A percentile compares a stretch with the other conserved stretches of the same genome.
Conservation (phyloP, 2,888 invertebrate species). For the Elysia crispata region DNA sequence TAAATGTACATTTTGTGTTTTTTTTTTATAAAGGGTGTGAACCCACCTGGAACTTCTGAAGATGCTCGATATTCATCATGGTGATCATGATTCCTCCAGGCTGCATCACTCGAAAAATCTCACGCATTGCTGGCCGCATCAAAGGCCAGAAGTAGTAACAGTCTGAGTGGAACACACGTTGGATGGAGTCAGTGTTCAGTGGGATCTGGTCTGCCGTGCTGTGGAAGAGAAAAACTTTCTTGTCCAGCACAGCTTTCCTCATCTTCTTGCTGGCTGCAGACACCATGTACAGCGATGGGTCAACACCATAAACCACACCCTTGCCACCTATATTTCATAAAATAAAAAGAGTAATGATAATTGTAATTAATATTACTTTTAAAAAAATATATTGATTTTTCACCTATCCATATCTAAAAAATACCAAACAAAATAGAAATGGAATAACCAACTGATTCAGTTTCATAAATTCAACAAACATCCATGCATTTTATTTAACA, state of each 20-base stretch:
- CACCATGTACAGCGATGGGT: conserved; percentile 65
- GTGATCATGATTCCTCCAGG: conserved; percentile 65
- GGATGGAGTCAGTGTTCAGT: conserved; percentile 62
- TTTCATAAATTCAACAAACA: too few species aligned
- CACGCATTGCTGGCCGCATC: conserved; percentile 55
- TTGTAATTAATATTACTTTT: too few species aligned
- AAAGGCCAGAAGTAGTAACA: conserved; percentile 73
- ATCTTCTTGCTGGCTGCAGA: conserved; percentile 53
- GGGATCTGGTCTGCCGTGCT: conserved; percentile 62
- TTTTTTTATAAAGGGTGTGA: too few species aligned
- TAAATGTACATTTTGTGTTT: too few species aligned
- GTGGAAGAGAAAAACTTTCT: conserved; percentile 60
- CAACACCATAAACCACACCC: conserved; percentile 67
- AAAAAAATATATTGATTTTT: too few species aligned
- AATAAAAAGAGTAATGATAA: too few species aligned
- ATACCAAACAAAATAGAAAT: too few species aligned
- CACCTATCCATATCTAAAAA: too few species aligned
- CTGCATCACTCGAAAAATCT: conserved; percentile 70
- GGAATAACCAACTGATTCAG: too few species aligned
- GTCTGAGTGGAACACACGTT: conserved; percentile 70
- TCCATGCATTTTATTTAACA: too few species aligned
- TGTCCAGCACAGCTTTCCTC: conserved; percentile 53
- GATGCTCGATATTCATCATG: conserved; percentile 52
- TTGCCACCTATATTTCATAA: conserved; percentile 62
- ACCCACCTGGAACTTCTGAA: conserved; percentile 46